Conservation (phyloP, 2,113 vertebrate species). For the Cynocephalus volans region DNA sequence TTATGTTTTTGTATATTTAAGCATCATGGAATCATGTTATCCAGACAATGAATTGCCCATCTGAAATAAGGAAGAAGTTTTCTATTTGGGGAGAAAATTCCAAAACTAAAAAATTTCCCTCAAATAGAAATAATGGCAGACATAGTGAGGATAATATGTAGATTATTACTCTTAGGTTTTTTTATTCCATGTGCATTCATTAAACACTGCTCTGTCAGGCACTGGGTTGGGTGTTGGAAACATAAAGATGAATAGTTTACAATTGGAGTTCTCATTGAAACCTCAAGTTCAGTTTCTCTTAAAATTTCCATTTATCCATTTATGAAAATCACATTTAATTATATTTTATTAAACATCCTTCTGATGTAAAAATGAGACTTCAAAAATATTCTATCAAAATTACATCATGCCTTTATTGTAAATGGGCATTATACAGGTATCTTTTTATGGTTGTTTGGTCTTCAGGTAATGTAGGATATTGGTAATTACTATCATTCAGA, state of each 20-base stretch:
- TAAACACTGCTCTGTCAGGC: background rate
- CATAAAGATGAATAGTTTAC: background rate
- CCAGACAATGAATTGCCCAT: background rate
- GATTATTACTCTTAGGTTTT: background rate
- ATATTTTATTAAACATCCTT: constrained; percentile 12
- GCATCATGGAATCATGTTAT: background rate
- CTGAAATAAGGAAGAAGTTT: background rate
- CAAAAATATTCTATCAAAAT: constrained; percentile 7
- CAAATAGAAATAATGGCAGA: background rate
- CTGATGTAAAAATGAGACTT: background rate
- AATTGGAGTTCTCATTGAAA: background rate
- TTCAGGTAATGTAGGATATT: constrained; percentile 5
- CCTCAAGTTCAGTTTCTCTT: background rate
- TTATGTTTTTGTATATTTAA: background rate
- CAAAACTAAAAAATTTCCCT: constrained; percentile 20
- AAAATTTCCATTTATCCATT: background rate
- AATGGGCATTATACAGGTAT: background rate
- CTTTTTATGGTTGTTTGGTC: background rate
- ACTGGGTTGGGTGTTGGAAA: background rate
- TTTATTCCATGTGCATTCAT: background rate
- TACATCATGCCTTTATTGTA: background rate
- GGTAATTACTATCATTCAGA: background rate
- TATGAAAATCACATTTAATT: constrained; percentile 36
- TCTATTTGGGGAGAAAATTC: background rate
- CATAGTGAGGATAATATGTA: background rate